Conservation (phyloP, 2,113 vertebrate genomes). For the Vulpes vulpes region DNA sequence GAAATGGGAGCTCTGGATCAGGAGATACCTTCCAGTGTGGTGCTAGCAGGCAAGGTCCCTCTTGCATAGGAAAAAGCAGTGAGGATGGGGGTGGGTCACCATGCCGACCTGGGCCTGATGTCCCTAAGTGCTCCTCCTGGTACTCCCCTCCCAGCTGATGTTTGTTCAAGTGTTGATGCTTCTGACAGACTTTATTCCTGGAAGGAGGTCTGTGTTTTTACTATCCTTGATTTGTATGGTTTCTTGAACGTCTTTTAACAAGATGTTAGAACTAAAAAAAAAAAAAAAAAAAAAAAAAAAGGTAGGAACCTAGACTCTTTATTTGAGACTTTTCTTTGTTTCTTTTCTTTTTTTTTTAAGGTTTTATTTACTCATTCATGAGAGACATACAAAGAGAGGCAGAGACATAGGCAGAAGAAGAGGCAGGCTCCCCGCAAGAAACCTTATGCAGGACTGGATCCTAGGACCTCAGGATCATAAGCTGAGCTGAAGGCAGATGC, state of each 20-base stretch:
- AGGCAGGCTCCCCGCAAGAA: too few relatives aligned
- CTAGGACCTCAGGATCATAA: too few relatives aligned
- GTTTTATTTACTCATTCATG: too few relatives aligned
- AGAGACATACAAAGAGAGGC: too few relatives aligned
- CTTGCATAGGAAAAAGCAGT: neutral
- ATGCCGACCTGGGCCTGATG: conserved; percentile 34
- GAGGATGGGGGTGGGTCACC: neutral
- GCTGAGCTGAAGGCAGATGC: too few relatives aligned
- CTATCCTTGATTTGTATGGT: conserved; percentile 53
- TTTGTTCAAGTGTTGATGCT: neutral
- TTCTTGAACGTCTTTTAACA: conserved; percentile 67
- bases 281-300: neutral
- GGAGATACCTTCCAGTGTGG: conserved; percentile 66
- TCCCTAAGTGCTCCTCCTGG: neutral
- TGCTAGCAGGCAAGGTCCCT: conserved; percentile 75
- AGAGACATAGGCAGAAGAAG: too few relatives aligned
- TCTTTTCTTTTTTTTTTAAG: neutral
- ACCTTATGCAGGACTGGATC: too few relatives aligned
- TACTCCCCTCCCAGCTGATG: neutral
- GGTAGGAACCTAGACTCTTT: neutral
- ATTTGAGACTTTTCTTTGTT: neutral
- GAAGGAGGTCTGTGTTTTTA: neutral
- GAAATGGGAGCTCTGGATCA: conserved; percentile 53
- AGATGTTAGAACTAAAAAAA: conserved; percentile 8
- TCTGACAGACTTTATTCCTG: neutral